phyloP scores from a whole-genome alignment of 2,113 vertebrate species.

The Cynoglossus semilaevis region DNA sequence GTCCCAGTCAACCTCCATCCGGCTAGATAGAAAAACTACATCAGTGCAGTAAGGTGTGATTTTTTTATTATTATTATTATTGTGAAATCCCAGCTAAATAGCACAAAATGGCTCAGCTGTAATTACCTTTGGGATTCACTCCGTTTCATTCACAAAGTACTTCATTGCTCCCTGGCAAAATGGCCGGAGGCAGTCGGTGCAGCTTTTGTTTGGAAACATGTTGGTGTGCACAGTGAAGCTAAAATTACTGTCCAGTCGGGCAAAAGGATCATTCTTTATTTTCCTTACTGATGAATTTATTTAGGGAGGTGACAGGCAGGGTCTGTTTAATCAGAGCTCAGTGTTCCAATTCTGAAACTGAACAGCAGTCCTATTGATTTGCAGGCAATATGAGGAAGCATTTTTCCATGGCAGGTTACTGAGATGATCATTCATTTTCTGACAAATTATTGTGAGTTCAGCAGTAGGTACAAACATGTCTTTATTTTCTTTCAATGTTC shows the following conservation, averaged over 20 bases:
- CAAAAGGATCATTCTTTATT: conserved; percentile 19
- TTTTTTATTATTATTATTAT: conserved; percentile 7
- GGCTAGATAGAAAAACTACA: neutral
- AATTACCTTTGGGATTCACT: conserved; percentile 28
- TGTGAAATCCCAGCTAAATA: conserved; percentile 12
- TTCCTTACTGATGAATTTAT: conserved; percentile 22
- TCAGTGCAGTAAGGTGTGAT: conserved; percentile 1
- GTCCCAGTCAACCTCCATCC: conserved; percentile 13
- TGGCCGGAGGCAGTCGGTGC: conserved; percentile 6
- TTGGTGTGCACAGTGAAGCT: conserved; percentile 5
- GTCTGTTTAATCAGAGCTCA: neutral
- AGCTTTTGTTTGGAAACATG: conserved; percentile 16
- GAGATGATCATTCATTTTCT: no score
- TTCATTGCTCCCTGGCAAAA: conserved; percentile 22
- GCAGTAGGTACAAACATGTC: no score
- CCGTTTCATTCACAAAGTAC: conserved; percentile 30
- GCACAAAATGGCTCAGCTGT: conserved; percentile 34
- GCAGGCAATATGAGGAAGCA: neutral
- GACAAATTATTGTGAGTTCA: no score
- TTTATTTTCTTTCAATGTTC: no score
- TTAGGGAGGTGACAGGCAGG: conserved; percentile 6
- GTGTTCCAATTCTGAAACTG: conserved; percentile 7
- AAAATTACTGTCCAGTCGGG: neutral
- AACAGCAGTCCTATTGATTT: conserved; percentile 7
- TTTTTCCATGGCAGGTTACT: no score